phyloP scores from a whole-genome alignment of 2,797 vertebrate genomes.

The Syndactyla subalaris region DNA sequence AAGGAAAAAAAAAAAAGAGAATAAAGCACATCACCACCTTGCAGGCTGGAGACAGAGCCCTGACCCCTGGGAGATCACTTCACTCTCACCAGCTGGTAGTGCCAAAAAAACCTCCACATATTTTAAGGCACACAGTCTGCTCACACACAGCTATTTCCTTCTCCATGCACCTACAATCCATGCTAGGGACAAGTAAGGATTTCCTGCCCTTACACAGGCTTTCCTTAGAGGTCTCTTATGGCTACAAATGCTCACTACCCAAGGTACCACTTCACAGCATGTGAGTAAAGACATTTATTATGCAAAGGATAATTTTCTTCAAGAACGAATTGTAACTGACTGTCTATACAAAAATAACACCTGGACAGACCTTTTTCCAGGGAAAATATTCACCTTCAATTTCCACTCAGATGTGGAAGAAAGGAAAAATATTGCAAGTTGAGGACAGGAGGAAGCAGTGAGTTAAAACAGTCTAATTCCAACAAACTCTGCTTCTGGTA shows the following conservation, averaged over 20 bases:
- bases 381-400: neutral
- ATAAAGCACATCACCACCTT: neutral
- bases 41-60: neutral
- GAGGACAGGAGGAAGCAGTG: neutral
- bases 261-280: neutral
- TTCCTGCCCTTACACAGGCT: neutral
- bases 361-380: neutral
- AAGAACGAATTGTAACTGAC: neutral
- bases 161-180: neutral
- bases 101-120: neutral
- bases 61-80: neutral
- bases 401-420: neutral
- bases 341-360: neutral
- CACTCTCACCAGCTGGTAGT: neutral
- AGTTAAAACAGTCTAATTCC: neutral
- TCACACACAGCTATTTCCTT: neutral
- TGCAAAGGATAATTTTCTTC: neutral
- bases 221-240: neutral
- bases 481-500: neutral
- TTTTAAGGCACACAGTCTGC: neutral
- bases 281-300: neutral
- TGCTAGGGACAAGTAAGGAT: neutral
- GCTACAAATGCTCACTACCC: neutral
- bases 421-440: neutral
- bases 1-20: too few relatives aligned